Base-by-base conservation (phyloP, 2,113 vertebrate genomes). In the Oreocharis arfaki region DNA sequence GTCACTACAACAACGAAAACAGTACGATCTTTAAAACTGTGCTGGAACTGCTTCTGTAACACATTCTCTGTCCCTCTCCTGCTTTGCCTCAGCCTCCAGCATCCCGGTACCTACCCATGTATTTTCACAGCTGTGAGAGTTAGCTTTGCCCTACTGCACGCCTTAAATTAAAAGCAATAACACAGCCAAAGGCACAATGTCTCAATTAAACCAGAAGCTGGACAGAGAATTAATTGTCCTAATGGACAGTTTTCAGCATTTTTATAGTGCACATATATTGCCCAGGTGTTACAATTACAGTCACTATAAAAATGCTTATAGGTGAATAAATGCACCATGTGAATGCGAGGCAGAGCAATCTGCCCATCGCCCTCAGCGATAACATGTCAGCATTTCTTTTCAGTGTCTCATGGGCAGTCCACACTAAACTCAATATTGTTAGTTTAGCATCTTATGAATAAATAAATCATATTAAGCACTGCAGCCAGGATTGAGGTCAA, bases 251-350 rank as follows among this genome's bases (percentile, higher is more conserved):
- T 84, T 37, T 84, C 70, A 80, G 56, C 44, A 28, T 77, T 96
- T 97, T 97, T 94, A 94, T 86, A n/a, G 84, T 19, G 28, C 13
- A 26, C 73, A 61, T 95, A 70, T 90, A 89, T 93, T 0, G 46
- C 57, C 84, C 93, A 96, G 93, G 84, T 97, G 94, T 95, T 96
- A 57, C 65, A 93, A 88, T 97, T 91, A 95, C 59, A 91, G 82
- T 76, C 61, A 44, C 93, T 88, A 68, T 95, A 95, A 95, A 95
- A 95, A 88, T 59, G 50, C 78, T 93, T 77, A 65, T 42, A 70
- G 84, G 57, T 77, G 70, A 93, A 65, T 90, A 93, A 91, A 93
- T 77, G 24, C 64, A 90, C 33, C 27, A 7, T 77, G 89, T 83
- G 81, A 70, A 55, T 32, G 46, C 21, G 68, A 77, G 23, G 71